Base-by-base conservation (phyloP, 2,797 vertebrate species). In the Falco columbarius region DNA sequence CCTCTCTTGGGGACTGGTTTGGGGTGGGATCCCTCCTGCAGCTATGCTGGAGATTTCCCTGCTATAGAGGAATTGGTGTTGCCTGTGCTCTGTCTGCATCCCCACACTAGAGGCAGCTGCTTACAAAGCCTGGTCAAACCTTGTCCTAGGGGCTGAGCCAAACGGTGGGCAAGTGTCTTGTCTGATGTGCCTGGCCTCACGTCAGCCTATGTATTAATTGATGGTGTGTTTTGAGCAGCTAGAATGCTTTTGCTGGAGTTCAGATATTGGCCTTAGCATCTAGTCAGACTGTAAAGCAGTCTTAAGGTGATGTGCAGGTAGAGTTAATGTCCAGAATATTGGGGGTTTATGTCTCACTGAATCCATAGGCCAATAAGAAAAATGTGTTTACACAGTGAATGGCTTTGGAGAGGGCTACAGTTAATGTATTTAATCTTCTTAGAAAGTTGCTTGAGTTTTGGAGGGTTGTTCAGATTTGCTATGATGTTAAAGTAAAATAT, bases 381-480 rank as follows among this genome's bases (percentile, higher is more conserved):
- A 81, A 54, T 0, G 0, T 47, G 12, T 56, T 81, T 18, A 4
- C 3, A 2, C 55, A 77, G 27, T 24, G 52, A 26, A 56, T 81
- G 68, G 30, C 56, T 94, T 68, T 86, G 86, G 55, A 65, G 49
- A 74, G 42, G n/a, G 24, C 44, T 38, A 8, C 30, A 70, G 24
- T 42, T 27, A 65, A 38, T 38, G 42, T 68, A 24, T 27, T 71
- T 14, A 7, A 29, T 70, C 47, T 38, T n/a, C 34, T 59, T 61
- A 14, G 34, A 56, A 67, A 84, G 15, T 22, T 85, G 52, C 24
- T 72, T 68, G 38, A 6, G 21, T 59, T 94, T 89, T 67, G 56
- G 24, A 79, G 12, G 3, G 24, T 77, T 62, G 32, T 40, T 86
- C 56, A 47, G 16, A 17, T 92, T 86, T 89, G 47, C 15, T 13